Conservation (phyloP, 2,113 vertebrate genomes). For the Centropus unirufus region DNA sequence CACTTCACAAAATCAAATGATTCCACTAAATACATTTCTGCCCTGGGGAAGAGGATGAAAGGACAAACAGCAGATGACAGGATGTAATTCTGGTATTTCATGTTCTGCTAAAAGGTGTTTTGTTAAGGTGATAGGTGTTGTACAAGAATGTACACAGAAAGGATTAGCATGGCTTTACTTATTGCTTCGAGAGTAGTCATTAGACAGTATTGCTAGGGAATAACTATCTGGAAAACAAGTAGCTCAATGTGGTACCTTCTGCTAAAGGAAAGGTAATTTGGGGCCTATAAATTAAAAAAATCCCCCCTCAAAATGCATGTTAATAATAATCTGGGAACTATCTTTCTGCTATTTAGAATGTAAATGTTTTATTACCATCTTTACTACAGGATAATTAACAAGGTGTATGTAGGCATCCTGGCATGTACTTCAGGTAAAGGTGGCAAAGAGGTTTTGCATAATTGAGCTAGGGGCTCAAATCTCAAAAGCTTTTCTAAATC, state of each 20-base stretch:
- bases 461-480: background rate
- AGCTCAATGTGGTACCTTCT: background rate
- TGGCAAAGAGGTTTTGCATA: background rate
- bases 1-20: background rate
- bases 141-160: background rate
- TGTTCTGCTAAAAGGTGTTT: accelerated
- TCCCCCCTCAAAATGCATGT: background rate
- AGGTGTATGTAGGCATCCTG: background rate
- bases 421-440: background rate
- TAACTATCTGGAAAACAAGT: constrained; percentile 7
- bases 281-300: background rate
- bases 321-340: background rate
- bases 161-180: constrained; percentile 63
- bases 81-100: background rate
- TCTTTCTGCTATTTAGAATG: background rate
- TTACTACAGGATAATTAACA: background rate
- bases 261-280: constrained; percentile 3
- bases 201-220: constrained; percentile 71
- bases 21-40: background rate
- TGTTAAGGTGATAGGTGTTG: background rate
- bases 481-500: background rate
- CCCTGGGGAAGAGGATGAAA: background rate
- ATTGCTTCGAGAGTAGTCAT: constrained; percentile 69
- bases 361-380: background rate
- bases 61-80: background rate